These are phyloP conservation scores for Ochotona curzoniae DNA, from an alignment of 2,113 vertebrate genomes.

Conservation along the genomic window DNA sequence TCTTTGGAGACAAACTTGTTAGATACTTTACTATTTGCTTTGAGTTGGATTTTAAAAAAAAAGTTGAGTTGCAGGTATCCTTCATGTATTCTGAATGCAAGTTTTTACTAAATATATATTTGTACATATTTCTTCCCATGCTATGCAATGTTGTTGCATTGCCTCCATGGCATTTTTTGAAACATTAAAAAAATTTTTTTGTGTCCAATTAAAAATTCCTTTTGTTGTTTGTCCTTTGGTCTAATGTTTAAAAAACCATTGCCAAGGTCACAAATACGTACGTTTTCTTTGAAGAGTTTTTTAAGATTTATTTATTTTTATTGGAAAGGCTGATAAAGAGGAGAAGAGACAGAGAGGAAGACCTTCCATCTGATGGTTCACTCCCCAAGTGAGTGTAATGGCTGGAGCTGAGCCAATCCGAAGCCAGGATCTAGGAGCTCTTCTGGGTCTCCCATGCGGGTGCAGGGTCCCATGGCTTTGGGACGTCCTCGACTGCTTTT, in stretches of 20 bases:
- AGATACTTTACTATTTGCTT: neutral
- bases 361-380: too few relatives aligned
- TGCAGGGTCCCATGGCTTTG: too few relatives aligned
- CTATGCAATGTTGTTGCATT: neutral
- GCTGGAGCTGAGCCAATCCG: too few relatives aligned
- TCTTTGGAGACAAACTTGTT: neutral
- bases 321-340: too few relatives aligned
- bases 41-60: neutral
- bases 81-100: neutral
- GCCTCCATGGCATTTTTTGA: neutral
- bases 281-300: constrained; percentile 33
- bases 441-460: too few relatives aligned
- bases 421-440: too few relatives aligned
- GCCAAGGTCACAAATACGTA: neutral
- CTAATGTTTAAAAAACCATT: neutral
- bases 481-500: too few relatives aligned
- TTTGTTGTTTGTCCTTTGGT: neutral
- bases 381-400: too few relatives aligned
- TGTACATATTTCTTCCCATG: neutral
- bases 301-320: too few relatives aligned
- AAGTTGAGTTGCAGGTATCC: neutral
- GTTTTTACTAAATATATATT: neutral
- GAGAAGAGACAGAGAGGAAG: too few relatives aligned
- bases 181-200: neutral
- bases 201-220: neutral